phyloP scores from a whole-genome alignment of 2,888 invertebrate genomes.

The Sphaerophoria rueppellii region DNA sequence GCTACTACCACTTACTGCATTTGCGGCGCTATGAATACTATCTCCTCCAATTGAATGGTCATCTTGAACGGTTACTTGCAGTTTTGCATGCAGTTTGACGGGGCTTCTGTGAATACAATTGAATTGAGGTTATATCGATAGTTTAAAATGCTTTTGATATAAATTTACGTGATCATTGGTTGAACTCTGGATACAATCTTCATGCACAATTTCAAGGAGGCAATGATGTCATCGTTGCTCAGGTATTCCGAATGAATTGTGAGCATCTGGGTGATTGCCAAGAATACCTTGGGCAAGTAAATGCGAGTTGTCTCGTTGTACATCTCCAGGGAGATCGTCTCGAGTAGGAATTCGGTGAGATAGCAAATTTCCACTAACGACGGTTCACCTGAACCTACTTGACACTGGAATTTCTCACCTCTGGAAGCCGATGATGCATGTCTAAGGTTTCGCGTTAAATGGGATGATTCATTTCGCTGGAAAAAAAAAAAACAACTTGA shows the following conservation, averaged over 20 bases:
- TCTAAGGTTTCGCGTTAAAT: constrained; percentile 70
- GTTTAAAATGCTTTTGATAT: not conserved
- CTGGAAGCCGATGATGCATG: constrained; percentile 74
- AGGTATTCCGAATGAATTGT: constrained; percentile 83
- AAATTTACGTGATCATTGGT: constrained; percentile 84
- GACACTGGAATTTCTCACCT: constrained; percentile 78
- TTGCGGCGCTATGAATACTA: constrained; percentile 63
- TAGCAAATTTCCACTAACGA: constrained; percentile 87
- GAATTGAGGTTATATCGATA: constrained; percentile 5
- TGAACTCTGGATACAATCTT: constrained; percentile 90
- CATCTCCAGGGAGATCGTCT: constrained; percentile 89
- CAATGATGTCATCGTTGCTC: constrained; percentile 84
- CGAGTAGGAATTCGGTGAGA: constrained; percentile 89
- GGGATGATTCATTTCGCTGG: constrained; percentile 63
- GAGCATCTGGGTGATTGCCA: constrained; percentile 86
- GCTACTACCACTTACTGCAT: constrained; percentile 74
- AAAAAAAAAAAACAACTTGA: no score
- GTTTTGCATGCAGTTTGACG: constrained; percentile 77
- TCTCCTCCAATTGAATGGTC: constrained; percentile 65
- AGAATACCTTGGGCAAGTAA: constrained; percentile 89
- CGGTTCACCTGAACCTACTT: constrained; percentile 86
- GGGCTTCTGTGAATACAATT: constrained; percentile 77
- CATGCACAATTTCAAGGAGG: constrained; percentile 87
- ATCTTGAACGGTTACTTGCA: constrained; percentile 58
- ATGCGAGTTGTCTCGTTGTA: constrained; percentile 90